Conservation (phyloP, 2,113 vertebrate genomes). For the Procavia capensis region DNA sequence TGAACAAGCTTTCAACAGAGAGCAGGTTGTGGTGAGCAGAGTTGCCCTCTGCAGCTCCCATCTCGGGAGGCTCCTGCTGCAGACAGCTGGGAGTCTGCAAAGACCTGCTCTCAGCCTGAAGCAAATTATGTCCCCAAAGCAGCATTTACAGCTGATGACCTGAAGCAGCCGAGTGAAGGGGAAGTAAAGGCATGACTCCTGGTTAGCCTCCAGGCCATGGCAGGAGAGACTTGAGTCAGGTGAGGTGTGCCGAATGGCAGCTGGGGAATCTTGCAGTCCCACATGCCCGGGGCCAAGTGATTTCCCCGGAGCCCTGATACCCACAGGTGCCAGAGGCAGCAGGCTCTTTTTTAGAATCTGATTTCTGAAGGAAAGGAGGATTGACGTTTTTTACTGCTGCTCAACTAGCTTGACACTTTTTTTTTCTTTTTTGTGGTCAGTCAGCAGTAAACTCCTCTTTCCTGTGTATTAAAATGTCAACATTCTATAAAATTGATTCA, state of each 20-base stretch:
- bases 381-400: not conserved
- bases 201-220: not conserved
- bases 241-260: not conserved
- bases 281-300: not conserved
- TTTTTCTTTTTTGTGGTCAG: not conserved
- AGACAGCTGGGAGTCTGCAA: constrained; percentile 17
- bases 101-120: constrained; percentile 47
- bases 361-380: not conserved
- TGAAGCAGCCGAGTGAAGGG: constrained; percentile 38
- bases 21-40: not conserved
- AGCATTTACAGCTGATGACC: constrained; percentile 1
- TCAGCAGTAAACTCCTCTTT: not conserved
- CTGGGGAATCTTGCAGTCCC: rapidly evolving
- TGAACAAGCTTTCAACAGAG: not conserved
- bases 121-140: constrained; percentile 35
- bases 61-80: constrained; percentile 42
- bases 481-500: not conserved
- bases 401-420: not conserved
- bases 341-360: not conserved
- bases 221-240: not conserved
- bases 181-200: not conserved
- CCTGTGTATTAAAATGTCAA: not conserved
- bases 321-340: not conserved
- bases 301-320: too few relatives aligned
- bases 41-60: not conserved